A percentile compares a stretch with the other conserved stretches of the same genome.
These are phyloP conservation scores for Phrynocephalus versicolor DNA, from an alignment of 2,113 vertebrate genomes.

Conservation along the genomic window DNA sequence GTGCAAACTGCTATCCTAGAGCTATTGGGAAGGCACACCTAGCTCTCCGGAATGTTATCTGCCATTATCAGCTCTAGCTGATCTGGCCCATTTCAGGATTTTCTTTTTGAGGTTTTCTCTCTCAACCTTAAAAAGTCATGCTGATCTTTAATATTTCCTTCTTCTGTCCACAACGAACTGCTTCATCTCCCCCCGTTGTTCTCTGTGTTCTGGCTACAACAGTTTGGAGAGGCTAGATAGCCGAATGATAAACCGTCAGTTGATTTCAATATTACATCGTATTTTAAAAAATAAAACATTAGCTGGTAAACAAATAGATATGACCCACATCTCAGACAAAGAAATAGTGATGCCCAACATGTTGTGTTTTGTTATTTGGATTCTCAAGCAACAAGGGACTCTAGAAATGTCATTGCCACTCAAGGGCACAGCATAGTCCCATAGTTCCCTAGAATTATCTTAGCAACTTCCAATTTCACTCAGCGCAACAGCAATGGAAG, in stretches of 20 bases:
- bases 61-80: too few relatives aligned
- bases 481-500: conserved; percentile 59
- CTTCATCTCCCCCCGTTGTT: too few relatives aligned
- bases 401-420: conserved; percentile 60
- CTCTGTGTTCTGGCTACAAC: too few relatives aligned
- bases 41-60: background rate
- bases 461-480: conserved; percentile 66
- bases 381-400: background rate
- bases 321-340: conserved; percentile 62
- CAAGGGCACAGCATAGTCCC: conserved; percentile 49
- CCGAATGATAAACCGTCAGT: conserved; percentile 27
- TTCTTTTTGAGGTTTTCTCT: too few relatives aligned
- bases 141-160: too few relatives aligned
- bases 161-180: too few relatives aligned
- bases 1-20: too few relatives aligned
- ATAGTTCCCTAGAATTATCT: conserved; percentile 66
- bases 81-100: too few relatives aligned
- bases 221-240: too few relatives aligned
- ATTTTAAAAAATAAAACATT: conserved; percentile 49
- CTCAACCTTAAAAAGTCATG: too few relatives aligned
- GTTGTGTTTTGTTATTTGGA: background rate
- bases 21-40: too few relatives aligned
- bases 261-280: conserved; percentile 66
- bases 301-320: conserved; percentile 64
- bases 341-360: conserved; percentile 48